These are phyloP conservation scores for Actinopyga echinites DNA, from an alignment of 53 echinoderm and acorn worm species.

Conservation along the genomic window DNA sequence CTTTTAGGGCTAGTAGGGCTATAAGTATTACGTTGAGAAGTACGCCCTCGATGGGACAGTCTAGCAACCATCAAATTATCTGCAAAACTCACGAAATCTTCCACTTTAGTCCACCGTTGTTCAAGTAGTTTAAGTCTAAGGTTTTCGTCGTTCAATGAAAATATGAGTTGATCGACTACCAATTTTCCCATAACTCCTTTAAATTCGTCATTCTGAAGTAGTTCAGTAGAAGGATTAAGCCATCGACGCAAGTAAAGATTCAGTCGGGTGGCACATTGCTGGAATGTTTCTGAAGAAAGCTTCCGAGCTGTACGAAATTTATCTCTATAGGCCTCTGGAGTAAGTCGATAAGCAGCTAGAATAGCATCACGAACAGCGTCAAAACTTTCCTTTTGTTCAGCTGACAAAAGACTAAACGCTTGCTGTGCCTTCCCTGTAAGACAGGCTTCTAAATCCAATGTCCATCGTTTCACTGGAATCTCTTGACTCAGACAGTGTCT, in stretches of 20 bases:
- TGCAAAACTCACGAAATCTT: not conserved
- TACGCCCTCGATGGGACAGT: not conserved
- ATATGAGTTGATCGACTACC: not conserved
- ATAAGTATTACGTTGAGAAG: not conserved
- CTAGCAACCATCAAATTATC: not conserved
- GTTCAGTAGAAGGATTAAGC: not conserved
- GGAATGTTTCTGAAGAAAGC: slow-evolving; percentile 15
- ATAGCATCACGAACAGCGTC: not conserved
- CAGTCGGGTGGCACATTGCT: slow-evolving; percentile 10
- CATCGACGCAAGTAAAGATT: slow-evolving; percentile 3
- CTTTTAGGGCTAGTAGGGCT: not conserved
- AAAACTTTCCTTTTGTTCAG: not conserved
- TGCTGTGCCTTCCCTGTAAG: slow-evolving; percentile 3
- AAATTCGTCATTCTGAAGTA: not conserved
- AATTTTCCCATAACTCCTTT: not conserved
- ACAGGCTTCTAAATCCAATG: not conserved
- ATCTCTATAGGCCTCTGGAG: slow-evolving; percentile 7
- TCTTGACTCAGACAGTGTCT: slow-evolving; percentile 1
- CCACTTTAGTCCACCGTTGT: not conserved
- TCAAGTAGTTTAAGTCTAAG: not conserved
- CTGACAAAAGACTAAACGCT: slow-evolving; percentile 8
- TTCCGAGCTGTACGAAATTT: slow-evolving; percentile 14
- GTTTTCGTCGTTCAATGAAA: not conserved
- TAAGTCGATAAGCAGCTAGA: slow-evolving; percentile 11
- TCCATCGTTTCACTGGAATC: not conserved